Evolutionary conservation across 1,140 invertebrate genomes (phyloP), one percentile per base, ranked within the genome.

Genomic region (Monochamus saltuarius): DNA sequence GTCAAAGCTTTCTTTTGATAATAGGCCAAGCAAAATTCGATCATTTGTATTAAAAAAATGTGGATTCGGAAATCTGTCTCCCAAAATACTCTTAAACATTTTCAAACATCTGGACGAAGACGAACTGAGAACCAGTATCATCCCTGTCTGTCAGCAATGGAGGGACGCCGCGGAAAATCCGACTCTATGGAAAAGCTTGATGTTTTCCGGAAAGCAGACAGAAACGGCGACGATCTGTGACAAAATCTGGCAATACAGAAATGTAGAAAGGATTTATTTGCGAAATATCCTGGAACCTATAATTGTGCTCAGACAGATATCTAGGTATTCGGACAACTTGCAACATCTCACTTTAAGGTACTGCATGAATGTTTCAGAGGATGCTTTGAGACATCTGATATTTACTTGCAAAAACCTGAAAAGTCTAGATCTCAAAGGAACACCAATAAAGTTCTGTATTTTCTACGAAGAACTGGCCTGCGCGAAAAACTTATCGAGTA

Each of bases 101-200:
- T 55, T 55, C 22, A 19, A 35, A 29, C 35, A 55, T 19, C 43
- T 55, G 39, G 29, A 45, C 17, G 39, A 55, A 55, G 19, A 42
- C 13, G 53, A 55, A 13, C 39, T 55, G 16, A 34, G 19, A 29
- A 55, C 2, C 22, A 43, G 29, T n/a, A 43, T 55, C 17, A 42
- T 55, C 4, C 53, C 53, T 14, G 53, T 55, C 0, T 55, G 53
- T 29, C 53, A 55, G 37, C 38, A 43, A 43, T 55, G 53, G 53
- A 43, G 53, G 43, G 36, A 17, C 13, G 40, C 14, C 14, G 39
- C 53, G 4, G 53, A 55, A 35, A 8, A 45, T 11, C 53, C 53
- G n/a, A 43, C 16, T 16, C 19, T 55, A 2, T 55, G 53, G 53
- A 55, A 55, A 43, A 55, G n/a, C n/a, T 11, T 55, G 9, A 55